phyloP scores from a whole-genome alignment of 1,140 invertebrate species.

The Drosophila truncata region DNA sequence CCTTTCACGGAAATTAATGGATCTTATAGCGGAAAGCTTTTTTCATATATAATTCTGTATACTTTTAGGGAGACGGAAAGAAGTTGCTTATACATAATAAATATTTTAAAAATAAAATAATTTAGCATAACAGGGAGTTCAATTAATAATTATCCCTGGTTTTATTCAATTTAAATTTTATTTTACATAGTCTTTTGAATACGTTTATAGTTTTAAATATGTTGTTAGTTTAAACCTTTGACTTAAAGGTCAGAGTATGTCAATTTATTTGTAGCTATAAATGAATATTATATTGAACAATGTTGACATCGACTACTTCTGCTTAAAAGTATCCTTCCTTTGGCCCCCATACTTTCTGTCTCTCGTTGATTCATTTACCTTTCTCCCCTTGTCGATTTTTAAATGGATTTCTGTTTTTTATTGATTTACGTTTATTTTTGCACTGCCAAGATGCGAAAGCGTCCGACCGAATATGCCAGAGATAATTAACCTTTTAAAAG shows the following conservation, averaged over 20 bases:
- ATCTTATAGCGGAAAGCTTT: neutral
- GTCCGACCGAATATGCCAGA: slow-evolving; percentile 74
- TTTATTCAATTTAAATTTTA: neutral
- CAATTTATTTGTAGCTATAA: slow-evolving; percentile 7
- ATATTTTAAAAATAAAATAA: neutral
- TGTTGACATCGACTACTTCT: slow-evolving; percentile 12
- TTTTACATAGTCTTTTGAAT: neutral
- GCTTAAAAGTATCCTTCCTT: neutral
- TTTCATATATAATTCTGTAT: neutral
- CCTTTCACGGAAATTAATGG: neutral
- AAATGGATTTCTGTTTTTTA: slow-evolving; percentile 51
- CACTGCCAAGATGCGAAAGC: slow-evolving; percentile 55
- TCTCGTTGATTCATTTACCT: slow-evolving; percentile 47
- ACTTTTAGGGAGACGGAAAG: neutral
- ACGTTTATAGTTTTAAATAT: neutral
- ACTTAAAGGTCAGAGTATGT: neutral
- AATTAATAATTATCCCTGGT: neutral
- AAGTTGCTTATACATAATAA: neutral
- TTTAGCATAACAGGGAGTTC: neutral
- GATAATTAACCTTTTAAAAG: slow-evolving; percentile 82
- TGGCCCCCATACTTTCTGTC: neutral
- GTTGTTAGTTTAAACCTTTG: neutral
- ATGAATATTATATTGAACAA: neutral
- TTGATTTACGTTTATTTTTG: slow-evolving; percentile 60
- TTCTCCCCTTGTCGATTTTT: slow-evolving; percentile 6